Evolutionary conservation across 2,888 invertebrate species (phyloP), one percentile per base, ranked within the genome.

Genomic region (Eilema sororculum): DNA sequence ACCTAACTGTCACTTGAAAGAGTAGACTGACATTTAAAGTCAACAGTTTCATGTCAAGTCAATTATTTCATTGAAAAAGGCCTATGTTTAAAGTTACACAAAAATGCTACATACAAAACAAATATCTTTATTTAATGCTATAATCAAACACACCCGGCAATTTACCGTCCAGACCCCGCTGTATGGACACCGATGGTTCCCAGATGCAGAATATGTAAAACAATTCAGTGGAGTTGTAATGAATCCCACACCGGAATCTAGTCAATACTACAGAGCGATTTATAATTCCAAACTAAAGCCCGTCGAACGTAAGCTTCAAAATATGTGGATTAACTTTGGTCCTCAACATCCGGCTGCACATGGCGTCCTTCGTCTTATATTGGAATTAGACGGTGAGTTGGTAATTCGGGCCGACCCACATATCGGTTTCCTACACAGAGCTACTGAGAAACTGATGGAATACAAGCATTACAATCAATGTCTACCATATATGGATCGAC

Each of bases 291-390:
- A 81, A 65, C 46, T 91, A 6, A 87, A 81, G 8, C 95, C 95
- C 0, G 89, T 94, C 13, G 97, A 97, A 83, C 96, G 96, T 65
- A 94, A 95, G 63, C 92, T 97, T 30, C 95, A 96, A 80, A 97
- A 97, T 79, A 96, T 97, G 90, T 95, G 95, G 75, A 90, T 98
- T 20, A 99, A 99, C 89, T 98, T 98, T 90, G 98, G 98, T 0
- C 98, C 98, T 0, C 97, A 97, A 79, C 98, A 98, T 94, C 98
- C 98, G 2, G 98, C 98, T 4, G 98, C 98, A 58, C 98, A 99
- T 87, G 98, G 98, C 10, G 98, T 98, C 56, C 93, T 98, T 30
- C 96, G 98, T 65, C 93, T 98, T 65, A 96, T 99, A 12, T 89
- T 98, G 28, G 97, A 98, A 84, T 89, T 99, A 64, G 98, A 98